These are phyloP conservation scores for Scalopus aquaticus DNA, from an alignment of 2,113 vertebrate species.

Conservation along the genomic window DNA sequence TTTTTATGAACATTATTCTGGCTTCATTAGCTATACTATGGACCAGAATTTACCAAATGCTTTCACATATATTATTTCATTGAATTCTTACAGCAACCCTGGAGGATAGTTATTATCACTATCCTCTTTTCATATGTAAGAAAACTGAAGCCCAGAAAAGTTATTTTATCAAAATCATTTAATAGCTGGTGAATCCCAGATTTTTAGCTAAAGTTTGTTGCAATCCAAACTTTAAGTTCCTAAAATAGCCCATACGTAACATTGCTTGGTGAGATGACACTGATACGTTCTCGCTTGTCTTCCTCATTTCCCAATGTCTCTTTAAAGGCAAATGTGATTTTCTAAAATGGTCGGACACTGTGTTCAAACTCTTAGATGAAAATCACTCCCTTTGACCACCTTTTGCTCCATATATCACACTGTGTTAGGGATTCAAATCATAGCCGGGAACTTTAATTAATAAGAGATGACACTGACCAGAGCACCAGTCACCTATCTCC, in stretches of 20 bases:
- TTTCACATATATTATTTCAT: background rate
- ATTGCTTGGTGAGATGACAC: background rate
- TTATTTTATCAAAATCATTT: background rate
- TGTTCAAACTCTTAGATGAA: background rate
- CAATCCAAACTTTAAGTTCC: background rate
- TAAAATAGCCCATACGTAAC: background rate
- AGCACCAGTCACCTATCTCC: background rate
- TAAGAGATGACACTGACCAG: background rate
- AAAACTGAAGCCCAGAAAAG: background rate
- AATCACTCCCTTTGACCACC: background rate
- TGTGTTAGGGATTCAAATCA: background rate
- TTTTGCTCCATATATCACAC: conserved; percentile 33
- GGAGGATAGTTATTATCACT: background rate
- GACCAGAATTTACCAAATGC: background rate
- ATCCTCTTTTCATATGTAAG: background rate
- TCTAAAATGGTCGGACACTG: background rate
- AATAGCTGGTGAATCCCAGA: background rate
- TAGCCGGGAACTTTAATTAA: conserved; percentile 19
- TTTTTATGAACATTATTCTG: background rate
- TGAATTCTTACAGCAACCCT: background rate
- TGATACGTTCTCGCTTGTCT: background rate
- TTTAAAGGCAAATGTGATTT: background rate
- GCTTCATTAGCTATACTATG: background rate
- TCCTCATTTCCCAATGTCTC: background rate
- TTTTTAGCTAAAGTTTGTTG: conserved; percentile 1